phyloP scores from a whole-genome alignment of 2,888 invertebrate species.

The Ariolimax columbianus region DNA sequence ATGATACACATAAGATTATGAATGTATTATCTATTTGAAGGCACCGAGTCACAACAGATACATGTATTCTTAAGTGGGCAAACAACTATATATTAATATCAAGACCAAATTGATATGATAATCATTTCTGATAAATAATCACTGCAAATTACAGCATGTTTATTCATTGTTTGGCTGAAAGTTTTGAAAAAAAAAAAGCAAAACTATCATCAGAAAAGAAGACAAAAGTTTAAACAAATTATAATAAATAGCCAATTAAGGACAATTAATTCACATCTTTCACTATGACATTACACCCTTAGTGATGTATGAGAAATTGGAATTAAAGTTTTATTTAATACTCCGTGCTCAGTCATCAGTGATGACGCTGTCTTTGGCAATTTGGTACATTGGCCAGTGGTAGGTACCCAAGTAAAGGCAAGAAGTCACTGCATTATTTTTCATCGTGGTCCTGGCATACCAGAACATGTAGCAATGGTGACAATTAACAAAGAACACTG shows the following conservation, averaged over 20 bases:
- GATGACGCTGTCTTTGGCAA: too few species aligned
- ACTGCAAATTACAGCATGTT: background rate
- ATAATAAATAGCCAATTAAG: background rate
- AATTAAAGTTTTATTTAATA: too few species aligned
- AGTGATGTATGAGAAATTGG: too few species aligned
- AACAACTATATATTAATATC: background rate
- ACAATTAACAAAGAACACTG: background rate
- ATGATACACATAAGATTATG: background rate
- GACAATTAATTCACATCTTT: too few species aligned
- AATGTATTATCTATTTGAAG: slow-evolving; percentile 20
- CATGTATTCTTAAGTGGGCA: background rate
- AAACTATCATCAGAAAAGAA: background rate
- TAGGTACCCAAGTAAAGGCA: too few species aligned
- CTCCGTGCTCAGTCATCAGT: too few species aligned
- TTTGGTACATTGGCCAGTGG: too few species aligned
- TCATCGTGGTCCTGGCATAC: too few species aligned
- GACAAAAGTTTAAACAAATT: background rate
- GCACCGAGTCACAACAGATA: slow-evolving; percentile 26
- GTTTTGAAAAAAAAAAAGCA: background rate
- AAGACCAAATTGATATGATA: background rate
- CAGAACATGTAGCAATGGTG: background rate
- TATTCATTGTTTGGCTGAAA: background rate
- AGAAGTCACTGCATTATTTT: too few species aligned
- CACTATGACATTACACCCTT: too few species aligned
- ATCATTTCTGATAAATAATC: background rate